phyloP scores from a whole-genome alignment of 2,113 vertebrate species.

The Trematocara stigmaticum region DNA sequence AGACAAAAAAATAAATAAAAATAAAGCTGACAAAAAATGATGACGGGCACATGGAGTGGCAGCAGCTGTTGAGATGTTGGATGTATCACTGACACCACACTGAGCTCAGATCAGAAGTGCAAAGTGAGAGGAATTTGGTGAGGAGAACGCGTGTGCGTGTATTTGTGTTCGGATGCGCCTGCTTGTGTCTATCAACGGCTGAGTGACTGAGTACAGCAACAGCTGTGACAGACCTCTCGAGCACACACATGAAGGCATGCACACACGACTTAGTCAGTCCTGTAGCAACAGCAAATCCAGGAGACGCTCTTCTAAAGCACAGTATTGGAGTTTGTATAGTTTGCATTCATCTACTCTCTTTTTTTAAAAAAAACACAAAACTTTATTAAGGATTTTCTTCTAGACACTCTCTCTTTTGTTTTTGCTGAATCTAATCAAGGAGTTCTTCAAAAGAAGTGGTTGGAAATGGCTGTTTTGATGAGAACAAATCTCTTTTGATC shows the following conservation, averaged over 20 bases:
- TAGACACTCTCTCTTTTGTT: neutral
- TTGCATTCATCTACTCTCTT: neutral
- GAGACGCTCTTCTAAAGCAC: neutral
- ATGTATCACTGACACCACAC: neutral
- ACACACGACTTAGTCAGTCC: constrained; percentile 18
- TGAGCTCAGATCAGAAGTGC: constrained; percentile 32
- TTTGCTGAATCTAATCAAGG: neutral
- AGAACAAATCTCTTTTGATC: neutral
- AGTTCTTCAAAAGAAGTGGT: neutral
- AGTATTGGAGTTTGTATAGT: neutral
- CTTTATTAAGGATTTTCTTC: neutral
- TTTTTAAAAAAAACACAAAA: rapidly evolving
- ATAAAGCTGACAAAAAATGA: neutral
- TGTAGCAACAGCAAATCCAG: neutral
- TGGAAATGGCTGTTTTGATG: neutral
- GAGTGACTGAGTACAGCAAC: constrained; percentile 54
- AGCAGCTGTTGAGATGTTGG: neutral
- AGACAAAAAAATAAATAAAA: neutral
- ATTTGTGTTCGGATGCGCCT: constrained; percentile 9
- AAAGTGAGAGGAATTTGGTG: constrained; percentile 32
- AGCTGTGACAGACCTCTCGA: constrained; percentile 53
- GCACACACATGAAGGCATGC: constrained; percentile 18
- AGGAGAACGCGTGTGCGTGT: neutral
- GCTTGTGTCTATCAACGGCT: constrained; percentile 45
- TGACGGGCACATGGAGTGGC: neutral